Evolutionary conservation across 2,888 invertebrate genomes (phyloP).

Genomic region (Acronicta aceris): DNA sequence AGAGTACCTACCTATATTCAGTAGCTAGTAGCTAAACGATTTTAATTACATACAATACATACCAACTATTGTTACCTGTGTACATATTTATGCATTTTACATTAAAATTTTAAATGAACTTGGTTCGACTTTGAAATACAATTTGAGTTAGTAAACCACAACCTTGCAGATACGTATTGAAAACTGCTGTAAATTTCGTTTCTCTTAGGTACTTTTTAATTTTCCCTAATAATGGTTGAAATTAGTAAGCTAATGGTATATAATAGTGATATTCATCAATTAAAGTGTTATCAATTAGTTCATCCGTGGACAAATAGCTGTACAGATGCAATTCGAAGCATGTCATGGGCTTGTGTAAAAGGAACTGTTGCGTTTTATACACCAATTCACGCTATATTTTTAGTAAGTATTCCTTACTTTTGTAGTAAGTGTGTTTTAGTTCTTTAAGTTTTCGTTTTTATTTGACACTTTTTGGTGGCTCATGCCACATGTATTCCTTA

Average conservation of each 20-base stretch:
- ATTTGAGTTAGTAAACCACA: slow-evolving; percentile 4
- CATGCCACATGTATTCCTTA: too few species aligned
- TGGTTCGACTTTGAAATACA: slow-evolving; percentile 16
- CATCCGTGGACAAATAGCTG: slow-evolving; percentile 81
- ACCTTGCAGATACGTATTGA: background rate
- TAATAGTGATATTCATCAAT: slow-evolving; percentile 49
- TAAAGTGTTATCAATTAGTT: slow-evolving; percentile 68
- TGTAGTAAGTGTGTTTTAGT: too few species aligned
- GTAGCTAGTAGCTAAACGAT: too few species aligned
- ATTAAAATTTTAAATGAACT: slow-evolving; percentile 52
- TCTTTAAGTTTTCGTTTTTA: too few species aligned
- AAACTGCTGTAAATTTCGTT: background rate
- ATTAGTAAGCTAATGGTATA: slow-evolving; percentile 75
- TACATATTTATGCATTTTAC: slow-evolving; percentile 23
- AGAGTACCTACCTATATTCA: too few species aligned
- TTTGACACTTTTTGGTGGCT: too few species aligned
- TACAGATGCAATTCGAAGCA: slow-evolving; percentile 63
- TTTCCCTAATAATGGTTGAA: slow-evolving; percentile 75
- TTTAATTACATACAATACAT: background rate
- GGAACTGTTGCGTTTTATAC: slow-evolving; percentile 72
- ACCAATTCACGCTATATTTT: slow-evolving; percentile 61
- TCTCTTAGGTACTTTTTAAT: background rate
- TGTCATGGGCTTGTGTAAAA: slow-evolving; percentile 64
- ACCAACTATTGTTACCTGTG: slow-evolving; percentile 27
- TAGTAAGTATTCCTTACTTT: slow-evolving; percentile 66